These are phyloP conservation scores for Notolabrus celidotus DNA, from an alignment of 2,797 vertebrate genomes.

Conservation along the genomic window DNA sequence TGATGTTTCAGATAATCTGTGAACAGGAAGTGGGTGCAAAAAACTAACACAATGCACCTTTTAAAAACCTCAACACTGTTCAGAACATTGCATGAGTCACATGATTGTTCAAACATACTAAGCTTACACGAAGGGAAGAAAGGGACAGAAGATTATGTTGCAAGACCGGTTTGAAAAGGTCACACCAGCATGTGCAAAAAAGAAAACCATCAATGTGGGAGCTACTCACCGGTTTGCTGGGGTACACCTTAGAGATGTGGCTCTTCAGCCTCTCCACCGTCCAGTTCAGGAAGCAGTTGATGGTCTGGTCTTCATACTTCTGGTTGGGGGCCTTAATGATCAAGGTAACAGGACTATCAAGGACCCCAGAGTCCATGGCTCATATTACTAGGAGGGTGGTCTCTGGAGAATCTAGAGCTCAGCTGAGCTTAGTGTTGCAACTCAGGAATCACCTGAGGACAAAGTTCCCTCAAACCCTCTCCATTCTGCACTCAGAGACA, in stretches of 20 bases:
- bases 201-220: background rate
- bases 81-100: no score
- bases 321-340: conserved; percentile 97
- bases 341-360: conserved; percentile 91
- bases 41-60: no score
- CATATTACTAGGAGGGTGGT: conserved; percentile 63
- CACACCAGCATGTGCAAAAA: no score
- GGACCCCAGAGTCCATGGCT: conserved; percentile 88
- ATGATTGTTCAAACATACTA: no score
- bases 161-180: background rate
- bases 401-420: conserved; percentile 54
- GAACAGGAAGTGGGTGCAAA: no score
- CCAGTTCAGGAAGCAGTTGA: conserved; percentile 95
- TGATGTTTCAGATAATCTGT: no score
- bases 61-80: no score
- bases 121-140: no score
- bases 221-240: conserved; percentile 92
- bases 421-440: conserved; percentile 12
- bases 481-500: conserved; percentile 40
- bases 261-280: conserved; percentile 94
- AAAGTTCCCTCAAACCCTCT: conserved; percentile 53
- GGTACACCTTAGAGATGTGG: conserved; percentile 94
- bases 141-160: background rate
- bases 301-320: conserved; percentile 96
- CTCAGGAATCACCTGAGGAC: conserved; percentile 65